Percentiles rank a stretch among this genome's conserved stretches.
phyloP scores from a whole-genome alignment of 2,888 invertebrate species.

The Uropetala carovei region DNA sequence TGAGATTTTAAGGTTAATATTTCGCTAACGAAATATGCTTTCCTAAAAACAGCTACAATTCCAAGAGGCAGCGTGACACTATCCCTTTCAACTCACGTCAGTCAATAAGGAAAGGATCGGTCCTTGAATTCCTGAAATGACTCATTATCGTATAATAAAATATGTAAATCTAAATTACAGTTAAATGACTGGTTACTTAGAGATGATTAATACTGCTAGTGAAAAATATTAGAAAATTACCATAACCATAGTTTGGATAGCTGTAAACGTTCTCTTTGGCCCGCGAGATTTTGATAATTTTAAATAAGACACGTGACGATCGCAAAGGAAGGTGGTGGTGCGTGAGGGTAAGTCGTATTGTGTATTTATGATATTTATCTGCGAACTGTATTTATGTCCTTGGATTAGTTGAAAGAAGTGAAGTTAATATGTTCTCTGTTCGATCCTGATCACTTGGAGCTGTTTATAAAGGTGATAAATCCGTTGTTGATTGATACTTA shows the following conservation, averaged over 20 bases:
- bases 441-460: slow-evolving; percentile 1
- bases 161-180: neutral
- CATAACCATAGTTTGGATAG: neutral
- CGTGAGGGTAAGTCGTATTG: slow-evolving; percentile 8
- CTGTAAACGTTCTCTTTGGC: neutral
- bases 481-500: neutral
- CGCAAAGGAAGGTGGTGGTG: slow-evolving; percentile 19
- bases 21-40: too few relatives aligned
- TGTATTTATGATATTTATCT: neutral
- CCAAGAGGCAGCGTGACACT: neutral
- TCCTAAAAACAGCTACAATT: neutral
- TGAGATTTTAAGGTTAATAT: neutral
- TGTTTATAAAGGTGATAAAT: slow-evolving; percentile 15
- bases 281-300: slow-evolving; percentile 42
- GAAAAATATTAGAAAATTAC: neutral
- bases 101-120: neutral
- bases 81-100: neutral
- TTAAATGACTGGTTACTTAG: neutral
- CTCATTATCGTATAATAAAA: neutral
- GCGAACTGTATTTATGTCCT: neutral
- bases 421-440: slow-evolving; percentile 24
- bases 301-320: slow-evolving; percentile 41
- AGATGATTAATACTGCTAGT: neutral
- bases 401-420: neutral
- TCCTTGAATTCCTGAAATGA: neutral